Percentiles rank a stretch among this genome's conserved stretches.
phyloP scores from a whole-genome alignment of 2,888 invertebrate genomes.

The Drosophila mulleri region DNA sequence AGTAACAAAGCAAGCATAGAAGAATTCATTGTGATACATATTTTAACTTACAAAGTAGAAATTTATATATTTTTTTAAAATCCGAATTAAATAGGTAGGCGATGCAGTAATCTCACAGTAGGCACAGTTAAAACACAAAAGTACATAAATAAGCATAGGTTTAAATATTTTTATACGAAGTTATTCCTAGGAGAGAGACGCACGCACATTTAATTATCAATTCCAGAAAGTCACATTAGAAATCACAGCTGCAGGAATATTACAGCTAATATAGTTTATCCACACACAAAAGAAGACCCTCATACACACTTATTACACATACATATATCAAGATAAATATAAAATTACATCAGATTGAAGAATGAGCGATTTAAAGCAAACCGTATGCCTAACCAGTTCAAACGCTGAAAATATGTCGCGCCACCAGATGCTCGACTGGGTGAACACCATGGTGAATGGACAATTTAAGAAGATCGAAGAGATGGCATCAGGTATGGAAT shows the following conservation, averaged over 20 bases:
- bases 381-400: slow-evolving; percentile 68
- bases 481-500: slow-evolving; percentile 89
- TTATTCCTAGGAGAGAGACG: no score
- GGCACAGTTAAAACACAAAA: background rate
- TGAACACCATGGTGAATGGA: slow-evolving; percentile 97
- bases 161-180: slow-evolving; percentile 1
- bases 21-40: background rate
- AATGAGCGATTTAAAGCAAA: slow-evolving; percentile 66
- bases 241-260: slow-evolving; percentile 1
- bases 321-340: no score
- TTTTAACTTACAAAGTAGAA: background rate
- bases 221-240: slow-evolving; percentile 3
- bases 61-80: background rate
- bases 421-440: slow-evolving; percentile 99
- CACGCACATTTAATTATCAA: background rate
- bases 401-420: slow-evolving; percentile 95
- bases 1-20: slow-evolving; percentile 12
- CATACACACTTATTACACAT: background rate
- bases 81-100: background rate
- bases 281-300: background rate
- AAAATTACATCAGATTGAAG: background rate
- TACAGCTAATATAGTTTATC: slow-evolving; percentile 13
- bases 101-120: background rate
- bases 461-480: slow-evolving; percentile 98
- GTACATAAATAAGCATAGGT: background rate